A percentile compares a stretch with the other conserved stretches of the same genome.
phyloP scores from a whole-genome alignment of 1,140 invertebrate species.

The Periplaneta americana region DNA sequence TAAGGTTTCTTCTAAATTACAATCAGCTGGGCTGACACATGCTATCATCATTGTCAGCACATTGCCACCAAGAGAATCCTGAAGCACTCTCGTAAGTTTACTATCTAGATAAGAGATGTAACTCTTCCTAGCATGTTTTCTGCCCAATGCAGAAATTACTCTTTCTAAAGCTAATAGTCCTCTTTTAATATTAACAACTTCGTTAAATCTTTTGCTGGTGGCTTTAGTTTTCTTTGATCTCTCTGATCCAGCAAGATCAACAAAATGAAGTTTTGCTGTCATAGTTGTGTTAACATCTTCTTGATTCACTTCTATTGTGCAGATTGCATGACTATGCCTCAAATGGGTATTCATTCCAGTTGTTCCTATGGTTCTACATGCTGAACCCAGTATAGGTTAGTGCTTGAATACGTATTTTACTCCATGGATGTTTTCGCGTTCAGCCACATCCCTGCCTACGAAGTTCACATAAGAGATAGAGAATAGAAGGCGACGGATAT shows the following conservation, averaged over 20 bases:
- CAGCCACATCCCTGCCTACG: too few species aligned
- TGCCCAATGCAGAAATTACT: constrained; percentile 84
- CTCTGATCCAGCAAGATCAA: constrained; percentile 91
- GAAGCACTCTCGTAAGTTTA: neutral
- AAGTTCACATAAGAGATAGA: too few species aligned
- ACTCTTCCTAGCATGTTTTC: constrained; percentile 39
- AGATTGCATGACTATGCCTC: constrained; percentile 88
- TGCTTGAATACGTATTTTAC: too few species aligned
- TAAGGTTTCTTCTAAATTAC: neutral
- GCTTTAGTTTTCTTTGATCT: constrained; percentile 88
- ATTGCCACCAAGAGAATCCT: neutral
- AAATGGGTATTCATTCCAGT: constrained; percentile 95
- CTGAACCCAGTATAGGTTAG: too few species aligned
- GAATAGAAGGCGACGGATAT: too few species aligned
- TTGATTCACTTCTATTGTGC: constrained; percentile 68
- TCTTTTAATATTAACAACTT: constrained; percentile 91
- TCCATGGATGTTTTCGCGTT: too few species aligned
- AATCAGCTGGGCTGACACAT: neutral
- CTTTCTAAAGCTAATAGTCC: constrained; percentile 86
- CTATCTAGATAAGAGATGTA: neutral
- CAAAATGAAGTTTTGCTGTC: constrained; percentile 75
- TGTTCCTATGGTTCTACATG: constrained; percentile 73
- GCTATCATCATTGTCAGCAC: neutral
- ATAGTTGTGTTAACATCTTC: constrained; percentile 36
- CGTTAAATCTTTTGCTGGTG: constrained; percentile 82